Conservation (phyloP, 2,888 invertebrate species). For the Koerneria pararmatus region DNA sequence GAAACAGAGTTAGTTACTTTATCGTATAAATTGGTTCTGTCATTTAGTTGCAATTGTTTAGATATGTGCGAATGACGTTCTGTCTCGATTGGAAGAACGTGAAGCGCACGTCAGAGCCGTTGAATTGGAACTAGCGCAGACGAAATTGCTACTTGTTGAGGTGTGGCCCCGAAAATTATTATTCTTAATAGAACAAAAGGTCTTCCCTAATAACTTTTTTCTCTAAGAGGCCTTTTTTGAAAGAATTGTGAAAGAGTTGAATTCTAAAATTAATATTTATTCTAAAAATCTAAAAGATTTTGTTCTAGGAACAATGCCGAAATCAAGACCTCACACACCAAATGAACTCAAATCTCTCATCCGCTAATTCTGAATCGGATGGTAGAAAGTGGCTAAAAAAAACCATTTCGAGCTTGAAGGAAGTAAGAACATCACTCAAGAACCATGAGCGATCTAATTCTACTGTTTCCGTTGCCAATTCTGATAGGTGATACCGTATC, state of each 20-base stretch:
- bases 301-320: slow-evolving; percentile 44
- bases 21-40: too few species aligned
- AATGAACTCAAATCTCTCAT: slow-evolving; percentile 23
- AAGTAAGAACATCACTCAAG: slow-evolving; percentile 53
- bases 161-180: slow-evolving; percentile 79
- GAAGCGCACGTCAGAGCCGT: slow-evolving; percentile 62
- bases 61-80: slow-evolving; percentile 27
- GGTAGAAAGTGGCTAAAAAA: slow-evolving; percentile 79
- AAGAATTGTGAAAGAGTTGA: background rate
- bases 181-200: background rate
- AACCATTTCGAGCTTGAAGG: slow-evolving; percentile 71
- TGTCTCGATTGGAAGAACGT: slow-evolving; percentile 39
- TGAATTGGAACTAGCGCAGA: slow-evolving; percentile 90
- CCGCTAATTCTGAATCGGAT: slow-evolving; percentile 16
- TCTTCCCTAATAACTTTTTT: background rate
- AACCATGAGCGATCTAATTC: slow-evolving; percentile 42
- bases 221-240: background rate
- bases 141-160: slow-evolving; percentile 92
- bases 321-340: slow-evolving; percentile 73
- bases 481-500: too few species aligned
- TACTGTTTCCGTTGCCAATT: slow-evolving; percentile 31
- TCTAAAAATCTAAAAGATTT: background rate
- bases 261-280: background rate
- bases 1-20: too few species aligned
- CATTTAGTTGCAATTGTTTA: too few species aligned